phyloP scores from a whole-genome alignment of 2,797 vertebrate species.

The Myotis findleyi region DNA sequence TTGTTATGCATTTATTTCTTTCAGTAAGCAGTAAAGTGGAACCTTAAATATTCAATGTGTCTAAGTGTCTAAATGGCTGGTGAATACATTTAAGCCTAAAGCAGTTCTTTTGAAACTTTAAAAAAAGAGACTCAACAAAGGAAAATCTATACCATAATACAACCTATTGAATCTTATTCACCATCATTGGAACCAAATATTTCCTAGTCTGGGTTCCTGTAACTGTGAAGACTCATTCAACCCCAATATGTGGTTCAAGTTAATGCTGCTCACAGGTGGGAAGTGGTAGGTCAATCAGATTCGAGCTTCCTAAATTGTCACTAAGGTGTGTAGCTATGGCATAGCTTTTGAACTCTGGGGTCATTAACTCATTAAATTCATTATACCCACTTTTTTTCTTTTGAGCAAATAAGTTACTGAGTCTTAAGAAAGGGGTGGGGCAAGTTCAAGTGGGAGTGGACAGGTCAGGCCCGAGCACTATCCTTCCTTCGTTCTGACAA shows the following conservation, averaged over 20 bases:
- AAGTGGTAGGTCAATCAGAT: background rate
- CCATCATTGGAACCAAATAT: constrained; percentile 24
- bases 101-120: constrained; percentile 44
- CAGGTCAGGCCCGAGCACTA: background rate
- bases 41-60: constrained; percentile 52
- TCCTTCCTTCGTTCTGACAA: background rate
- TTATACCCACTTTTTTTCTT: background rate
- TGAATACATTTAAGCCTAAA: constrained; percentile 43
- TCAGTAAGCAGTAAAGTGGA: constrained; percentile 58
- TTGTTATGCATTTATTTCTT: constrained; percentile 70
- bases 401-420: constrained; percentile 5
- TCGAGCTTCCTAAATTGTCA: background rate
- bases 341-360: background rate
- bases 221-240: background rate
- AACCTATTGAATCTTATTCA: constrained; percentile 11
- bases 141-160: background rate
- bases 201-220: background rate
- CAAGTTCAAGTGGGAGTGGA: accelerated
- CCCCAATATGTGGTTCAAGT: background rate
- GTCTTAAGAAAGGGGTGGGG: background rate
- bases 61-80: constrained; percentile 59
- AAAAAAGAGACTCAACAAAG: background rate
- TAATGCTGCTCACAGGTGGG: background rate
- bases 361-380: constrained; percentile 40
- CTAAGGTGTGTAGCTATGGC: background rate